These are phyloP conservation scores for Tylochromis polylepis DNA, from an alignment of 2,113 vertebrate genomes.

Conservation along the genomic window DNA sequence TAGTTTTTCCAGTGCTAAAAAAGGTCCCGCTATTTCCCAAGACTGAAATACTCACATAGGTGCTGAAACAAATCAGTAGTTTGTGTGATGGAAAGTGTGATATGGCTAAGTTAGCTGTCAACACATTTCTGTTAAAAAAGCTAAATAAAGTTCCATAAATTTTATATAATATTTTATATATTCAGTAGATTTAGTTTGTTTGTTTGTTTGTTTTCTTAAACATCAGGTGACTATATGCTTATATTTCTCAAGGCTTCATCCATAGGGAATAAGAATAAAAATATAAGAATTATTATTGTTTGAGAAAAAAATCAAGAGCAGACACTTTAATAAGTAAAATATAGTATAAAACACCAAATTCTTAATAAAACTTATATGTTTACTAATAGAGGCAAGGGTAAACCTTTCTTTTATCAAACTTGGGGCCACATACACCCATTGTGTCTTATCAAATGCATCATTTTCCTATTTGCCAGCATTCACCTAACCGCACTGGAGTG, in stretches of 20 bases:
- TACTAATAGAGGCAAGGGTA: not conserved
- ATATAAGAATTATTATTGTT: not conserved
- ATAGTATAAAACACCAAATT: not conserved
- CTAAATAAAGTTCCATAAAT: not conserved
- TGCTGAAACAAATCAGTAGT: not conserved
- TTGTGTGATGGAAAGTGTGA: not conserved
- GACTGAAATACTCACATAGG: not conserved
- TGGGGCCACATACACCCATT: not conserved
- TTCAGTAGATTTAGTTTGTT: not conserved
- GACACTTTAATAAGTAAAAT: not conserved
- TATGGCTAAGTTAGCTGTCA: not conserved
- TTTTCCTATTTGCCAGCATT: not conserved
- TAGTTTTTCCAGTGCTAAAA: not conserved
- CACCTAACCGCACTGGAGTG: fast-evolving
- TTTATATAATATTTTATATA: not conserved
- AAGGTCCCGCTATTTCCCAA: fast-evolving
- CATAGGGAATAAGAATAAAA: not conserved
- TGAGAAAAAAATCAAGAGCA: not conserved
- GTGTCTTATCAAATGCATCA: not conserved
- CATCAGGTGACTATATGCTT: not conserved
- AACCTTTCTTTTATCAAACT: not conserved
- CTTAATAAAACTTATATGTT: not conserved
- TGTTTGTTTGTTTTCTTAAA: not conserved
- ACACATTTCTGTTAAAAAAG: not conserved
- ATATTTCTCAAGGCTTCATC: not conserved